Percentiles rank a stretch among this genome's conserved stretches.
Conservation (phyloP, 2,113 vertebrate species). For the Bos indicus region DNA sequence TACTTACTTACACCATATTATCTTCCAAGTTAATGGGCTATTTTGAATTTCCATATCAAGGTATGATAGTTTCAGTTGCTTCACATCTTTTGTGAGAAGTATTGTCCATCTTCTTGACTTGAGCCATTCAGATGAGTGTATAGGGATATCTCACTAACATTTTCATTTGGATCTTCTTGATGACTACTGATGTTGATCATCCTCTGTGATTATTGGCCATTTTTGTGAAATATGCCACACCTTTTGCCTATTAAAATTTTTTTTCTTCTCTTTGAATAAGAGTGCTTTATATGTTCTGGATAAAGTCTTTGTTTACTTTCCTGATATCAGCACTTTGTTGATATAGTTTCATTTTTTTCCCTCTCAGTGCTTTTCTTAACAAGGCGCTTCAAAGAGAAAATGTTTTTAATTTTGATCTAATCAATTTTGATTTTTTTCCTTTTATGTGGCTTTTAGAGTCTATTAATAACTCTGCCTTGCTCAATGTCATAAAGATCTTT, state of each 20-base stretch:
- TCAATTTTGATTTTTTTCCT: background rate
- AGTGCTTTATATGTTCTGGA: background rate
- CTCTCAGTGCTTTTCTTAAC: background rate
- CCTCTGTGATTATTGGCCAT: background rate
- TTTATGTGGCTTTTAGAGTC: background rate
- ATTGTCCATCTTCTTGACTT: background rate
- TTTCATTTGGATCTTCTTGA: background rate
- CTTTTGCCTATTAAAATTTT: background rate
- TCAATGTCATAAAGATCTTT: background rate
- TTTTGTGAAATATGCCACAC: background rate
- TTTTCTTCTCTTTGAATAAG: background rate
- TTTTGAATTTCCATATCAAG: background rate
- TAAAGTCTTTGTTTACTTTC: background rate
- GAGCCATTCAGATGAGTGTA: too few relatives aligned
- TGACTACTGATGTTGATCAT: background rate
- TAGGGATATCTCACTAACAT: background rate
- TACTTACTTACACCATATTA: background rate
- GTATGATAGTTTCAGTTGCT: background rate
- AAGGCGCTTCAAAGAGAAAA: background rate
- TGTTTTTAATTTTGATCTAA: background rate
- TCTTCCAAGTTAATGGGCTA: background rate
- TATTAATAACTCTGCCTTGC: background rate
- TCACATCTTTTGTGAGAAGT: background rate
- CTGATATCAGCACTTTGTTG: background rate
- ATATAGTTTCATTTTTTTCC: background rate